Evolutionary conservation across 2,888 invertebrate genomes (phyloP).

Genomic region (Eristalis tenax): DNA sequence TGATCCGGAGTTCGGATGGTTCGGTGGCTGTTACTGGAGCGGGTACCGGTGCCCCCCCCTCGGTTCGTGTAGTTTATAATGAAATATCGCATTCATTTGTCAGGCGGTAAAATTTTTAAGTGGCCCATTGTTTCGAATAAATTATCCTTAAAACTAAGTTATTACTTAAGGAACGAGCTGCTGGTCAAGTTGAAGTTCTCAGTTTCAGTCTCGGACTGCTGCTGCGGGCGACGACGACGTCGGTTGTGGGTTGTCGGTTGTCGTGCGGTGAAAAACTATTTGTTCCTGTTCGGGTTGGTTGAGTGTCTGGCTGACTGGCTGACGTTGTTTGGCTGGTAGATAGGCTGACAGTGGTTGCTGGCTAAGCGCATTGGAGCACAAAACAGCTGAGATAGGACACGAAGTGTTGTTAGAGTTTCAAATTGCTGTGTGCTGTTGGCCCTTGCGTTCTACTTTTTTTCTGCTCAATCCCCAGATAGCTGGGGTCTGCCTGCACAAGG

Average conservation of each 20-base stretch:
- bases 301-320: constrained; percentile 2
- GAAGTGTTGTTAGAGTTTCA: constrained; percentile 53
- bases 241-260: constrained; percentile 5
- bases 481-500: constrained; percentile 17
- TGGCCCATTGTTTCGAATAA: constrained; percentile 72
- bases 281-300: constrained; percentile 7
- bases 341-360: not conserved
- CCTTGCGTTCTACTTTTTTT: not conserved
- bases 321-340: not conserved
- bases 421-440: constrained; percentile 29
- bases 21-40: not conserved
- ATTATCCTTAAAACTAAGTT: constrained; percentile 72
- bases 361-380: constrained; percentile 2
- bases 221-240: not conserved
- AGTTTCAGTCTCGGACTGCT: constrained; percentile 14
- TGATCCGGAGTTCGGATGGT: not conserved
- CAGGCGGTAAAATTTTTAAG: constrained; percentile 71
- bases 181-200: constrained; percentile 68
- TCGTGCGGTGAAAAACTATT: constrained; percentile 39
- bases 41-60: not conserved
- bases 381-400: constrained; percentile 63
- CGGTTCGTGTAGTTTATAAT: constrained; percentile 64
- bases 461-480: not conserved
- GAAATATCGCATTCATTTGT: constrained; percentile 72
- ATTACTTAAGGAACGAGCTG: constrained; percentile 68